Conservation (phyloP, 2,888 invertebrate genomes). For the Conops quadrifasciatus region DNA sequence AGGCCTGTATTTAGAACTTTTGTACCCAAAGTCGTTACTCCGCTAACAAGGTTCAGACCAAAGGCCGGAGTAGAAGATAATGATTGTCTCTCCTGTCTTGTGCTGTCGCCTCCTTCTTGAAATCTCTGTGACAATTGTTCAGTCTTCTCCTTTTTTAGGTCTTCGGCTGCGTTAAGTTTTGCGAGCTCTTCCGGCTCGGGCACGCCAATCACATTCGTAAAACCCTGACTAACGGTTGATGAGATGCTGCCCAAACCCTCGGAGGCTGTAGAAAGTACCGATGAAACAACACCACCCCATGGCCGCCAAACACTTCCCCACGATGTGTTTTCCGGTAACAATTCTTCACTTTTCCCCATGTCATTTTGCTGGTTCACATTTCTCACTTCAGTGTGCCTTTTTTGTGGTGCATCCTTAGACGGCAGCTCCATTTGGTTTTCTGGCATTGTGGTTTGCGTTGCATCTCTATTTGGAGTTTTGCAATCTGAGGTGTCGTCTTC, state of each 20-base stretch:
- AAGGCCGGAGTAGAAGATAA: slow-evolving; percentile 45
- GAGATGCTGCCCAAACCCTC: slow-evolving; percentile 81
- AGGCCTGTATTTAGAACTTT: slow-evolving; percentile 82
- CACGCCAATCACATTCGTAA: slow-evolving; percentile 84
- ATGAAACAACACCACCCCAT: slow-evolving; percentile 79
- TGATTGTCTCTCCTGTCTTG: slow-evolving; percentile 12
- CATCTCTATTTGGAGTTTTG: slow-evolving; percentile 33
- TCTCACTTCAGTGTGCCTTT: not conserved
- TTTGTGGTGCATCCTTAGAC: not conserved
- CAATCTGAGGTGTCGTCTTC: slow-evolving; percentile 46
- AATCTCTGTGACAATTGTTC: slow-evolving; percentile 3
- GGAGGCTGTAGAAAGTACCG: slow-evolving; percentile 78
- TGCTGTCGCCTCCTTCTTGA: slow-evolving; percentile 20
- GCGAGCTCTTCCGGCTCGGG: slow-evolving; percentile 85
- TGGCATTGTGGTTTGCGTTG: not conserved
- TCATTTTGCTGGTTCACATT: too few species aligned
- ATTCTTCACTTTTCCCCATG: too few species aligned
- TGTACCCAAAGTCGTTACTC: slow-evolving; percentile 66
- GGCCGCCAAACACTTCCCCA: slow-evolving; percentile 73
- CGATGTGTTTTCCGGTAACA: not conserved
- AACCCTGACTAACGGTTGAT: slow-evolving; percentile 81
- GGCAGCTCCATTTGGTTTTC: slow-evolving; percentile 19
- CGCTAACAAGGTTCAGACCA: slow-evolving; percentile 54
- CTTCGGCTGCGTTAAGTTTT: slow-evolving; percentile 61
- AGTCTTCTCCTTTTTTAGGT: slow-evolving; percentile 32